Percentiles rank a stretch among this genome's conserved stretches.
Conservation (phyloP, 2,113 vertebrate species). For the Lepisosteus osseus region DNA sequence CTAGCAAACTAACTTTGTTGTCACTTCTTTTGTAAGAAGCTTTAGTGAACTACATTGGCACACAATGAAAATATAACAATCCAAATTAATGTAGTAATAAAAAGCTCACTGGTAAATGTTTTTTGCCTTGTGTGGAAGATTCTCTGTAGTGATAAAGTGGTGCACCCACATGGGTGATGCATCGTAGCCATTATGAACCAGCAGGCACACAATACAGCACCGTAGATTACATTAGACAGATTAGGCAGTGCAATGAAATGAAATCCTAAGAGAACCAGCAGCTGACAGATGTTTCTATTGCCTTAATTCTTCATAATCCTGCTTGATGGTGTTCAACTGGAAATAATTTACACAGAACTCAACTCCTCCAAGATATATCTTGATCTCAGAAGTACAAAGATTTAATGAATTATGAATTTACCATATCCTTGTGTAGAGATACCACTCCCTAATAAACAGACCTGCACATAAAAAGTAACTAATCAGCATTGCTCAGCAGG, state of each 20-base stretch:
- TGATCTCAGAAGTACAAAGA: not conserved
- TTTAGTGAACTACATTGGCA: too few species aligned
- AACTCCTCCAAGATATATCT: not conserved
- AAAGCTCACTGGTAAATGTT: not conserved
- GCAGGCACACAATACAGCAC: not conserved
- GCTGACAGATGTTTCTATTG: conserved; percentile 15
- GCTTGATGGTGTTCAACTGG: not conserved
- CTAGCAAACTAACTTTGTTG: too few species aligned
- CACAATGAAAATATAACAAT: not conserved
- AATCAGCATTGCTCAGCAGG: not conserved
- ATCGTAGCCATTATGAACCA: too few species aligned
- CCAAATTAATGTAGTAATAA: not conserved
- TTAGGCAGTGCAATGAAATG: not conserved
- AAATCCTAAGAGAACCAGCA: not conserved
- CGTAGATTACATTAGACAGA: not conserved
- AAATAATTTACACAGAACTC: not conserved
- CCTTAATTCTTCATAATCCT: conserved; percentile 4
- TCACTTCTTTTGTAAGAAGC: too few species aligned
- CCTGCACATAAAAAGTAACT: not conserved
- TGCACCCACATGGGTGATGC: too few species aligned
- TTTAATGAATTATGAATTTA: too few species aligned
- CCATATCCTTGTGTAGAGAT: not conserved
- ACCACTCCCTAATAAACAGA: not conserved
- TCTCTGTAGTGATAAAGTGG: too few species aligned
- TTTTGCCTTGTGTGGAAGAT: too few species aligned